Conservation (phyloP, 2,797 vertebrate species). For the Cirrhinus molitorella region DNA sequence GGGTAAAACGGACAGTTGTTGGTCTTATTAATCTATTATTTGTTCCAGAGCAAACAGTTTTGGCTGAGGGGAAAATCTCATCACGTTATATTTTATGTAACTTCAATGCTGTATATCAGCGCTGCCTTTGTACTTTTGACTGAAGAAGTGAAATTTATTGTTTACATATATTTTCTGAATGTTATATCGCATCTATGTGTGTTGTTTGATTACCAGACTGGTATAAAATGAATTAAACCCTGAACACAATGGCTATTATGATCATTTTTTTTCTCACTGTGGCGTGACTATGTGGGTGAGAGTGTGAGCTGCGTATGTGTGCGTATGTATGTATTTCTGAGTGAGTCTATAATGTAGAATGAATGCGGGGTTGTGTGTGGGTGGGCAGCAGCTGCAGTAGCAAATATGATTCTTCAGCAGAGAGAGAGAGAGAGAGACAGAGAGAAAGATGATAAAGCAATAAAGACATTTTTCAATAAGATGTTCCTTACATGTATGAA, state of each 20-base stretch:
- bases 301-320: slow-evolving; percentile 38
- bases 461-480: background rate
- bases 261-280: background rate
- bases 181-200: background rate
- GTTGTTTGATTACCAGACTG: background rate
- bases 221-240: background rate
- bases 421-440: background rate
- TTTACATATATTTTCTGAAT: background rate
- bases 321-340: slow-evolving; percentile 33
- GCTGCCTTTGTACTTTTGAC: no score
- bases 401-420: slow-evolving; percentile 28
- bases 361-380: slow-evolving; percentile 41
- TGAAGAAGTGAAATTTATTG: background rate
- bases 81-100: background rate
- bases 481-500: background rate
- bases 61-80: no score
- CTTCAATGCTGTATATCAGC: background rate
- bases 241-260: slow-evolving; percentile 14
- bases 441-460: slow-evolving; percentile 9
- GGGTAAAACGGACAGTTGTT: no score
- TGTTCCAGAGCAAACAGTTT: no score
- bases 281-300: slow-evolving; percentile 47
- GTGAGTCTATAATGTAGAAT: slow-evolving; percentile 38
- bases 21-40: no score
- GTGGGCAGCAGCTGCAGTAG: slow-evolving; percentile 25